Conservation (phyloP, 2,113 vertebrate genomes). For the Mastomys natalensis region DNA sequence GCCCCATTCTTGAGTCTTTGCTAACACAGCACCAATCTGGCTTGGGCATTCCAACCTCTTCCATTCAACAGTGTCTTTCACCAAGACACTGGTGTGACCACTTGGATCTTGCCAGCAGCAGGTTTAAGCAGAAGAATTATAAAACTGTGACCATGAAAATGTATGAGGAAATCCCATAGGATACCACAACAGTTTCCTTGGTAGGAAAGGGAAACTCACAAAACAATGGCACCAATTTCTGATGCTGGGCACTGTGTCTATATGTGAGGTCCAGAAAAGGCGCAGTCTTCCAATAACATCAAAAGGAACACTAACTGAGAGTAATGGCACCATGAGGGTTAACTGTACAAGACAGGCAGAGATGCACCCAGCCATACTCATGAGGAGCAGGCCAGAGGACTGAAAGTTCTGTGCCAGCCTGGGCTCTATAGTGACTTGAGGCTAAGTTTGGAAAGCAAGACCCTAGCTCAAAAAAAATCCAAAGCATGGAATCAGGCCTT, state of each 20-base stretch:
- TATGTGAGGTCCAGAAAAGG: background rate
- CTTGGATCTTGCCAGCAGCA: background rate
- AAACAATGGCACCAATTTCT: background rate
- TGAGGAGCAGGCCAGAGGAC: background rate
- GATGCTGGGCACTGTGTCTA: background rate
- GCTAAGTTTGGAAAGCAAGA: background rate
- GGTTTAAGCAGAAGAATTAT: background rate
- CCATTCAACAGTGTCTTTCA: rapidly evolving
- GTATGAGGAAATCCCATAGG: background rate
- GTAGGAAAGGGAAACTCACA: background rate
- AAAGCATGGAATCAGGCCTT: background rate
- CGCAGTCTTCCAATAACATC: background rate
- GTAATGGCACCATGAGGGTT: background rate
- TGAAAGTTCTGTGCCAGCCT: background rate
- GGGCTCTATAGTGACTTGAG: background rate
- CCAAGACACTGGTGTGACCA: background rate
- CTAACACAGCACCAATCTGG: background rate
- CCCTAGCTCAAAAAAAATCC: background rate
- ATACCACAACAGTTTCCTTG: background rate
- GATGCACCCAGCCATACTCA: background rate
- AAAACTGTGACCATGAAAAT: background rate
- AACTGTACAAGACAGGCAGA: too few relatives aligned
- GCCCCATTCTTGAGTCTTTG: background rate
- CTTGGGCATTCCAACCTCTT: background rate
- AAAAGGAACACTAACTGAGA: background rate